Base-by-base conservation (phyloP, 2,113 vertebrate species). In the Pseudonaja textilis region DNA sequence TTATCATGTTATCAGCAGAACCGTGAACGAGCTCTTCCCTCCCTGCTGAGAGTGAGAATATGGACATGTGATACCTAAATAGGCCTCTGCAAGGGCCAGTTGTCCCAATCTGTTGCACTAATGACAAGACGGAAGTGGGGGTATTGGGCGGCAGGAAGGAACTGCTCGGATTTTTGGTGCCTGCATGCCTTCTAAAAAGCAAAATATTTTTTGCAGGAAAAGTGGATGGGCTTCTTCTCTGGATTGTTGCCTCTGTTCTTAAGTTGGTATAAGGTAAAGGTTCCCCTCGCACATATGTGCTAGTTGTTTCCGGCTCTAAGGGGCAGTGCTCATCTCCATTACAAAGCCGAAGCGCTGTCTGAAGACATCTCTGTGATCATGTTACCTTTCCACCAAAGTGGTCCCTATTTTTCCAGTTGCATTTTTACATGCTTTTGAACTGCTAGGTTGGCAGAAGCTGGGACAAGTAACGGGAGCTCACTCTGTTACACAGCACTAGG, bases 1-100 rank as follows among this genome's bases (percentile, higher is more conserved):
- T 92, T 85, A n/a, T 93, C 92, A 91, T 94, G 25, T 45, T 91
- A 94, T 4, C 64, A 64, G 52, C 59, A 88, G 94, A 85, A 22
- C 54, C 89, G 88, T 91, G 74, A 39, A 92, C 93, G 5, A 50
- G 69, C 87, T 12, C 89, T 87, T 85, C 74, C 93, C 91, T 57
- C 74, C 93, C 91, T 92, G 93, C 25, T 18, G 91, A 56, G 52
- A 69, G 1, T 42, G 8, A 92, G 90, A 93, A 94, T 93, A 55
- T 16, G 88, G 64, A 4, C n/a, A 47, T 3, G 34, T 56, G 87
- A 91, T 59, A 92, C 14, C 47, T 57, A 81, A 93, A 52, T 29
- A 92, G 3, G 50, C 61, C 18, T 87, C 85, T 11, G 3, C 42
- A 52, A 45, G 74, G 91, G n/a, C n/a, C 89, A 91, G 54, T 9